Base-by-base conservation (phyloP, 2,797 vertebrate genomes). In the Tenualosa ilisha region DNA sequence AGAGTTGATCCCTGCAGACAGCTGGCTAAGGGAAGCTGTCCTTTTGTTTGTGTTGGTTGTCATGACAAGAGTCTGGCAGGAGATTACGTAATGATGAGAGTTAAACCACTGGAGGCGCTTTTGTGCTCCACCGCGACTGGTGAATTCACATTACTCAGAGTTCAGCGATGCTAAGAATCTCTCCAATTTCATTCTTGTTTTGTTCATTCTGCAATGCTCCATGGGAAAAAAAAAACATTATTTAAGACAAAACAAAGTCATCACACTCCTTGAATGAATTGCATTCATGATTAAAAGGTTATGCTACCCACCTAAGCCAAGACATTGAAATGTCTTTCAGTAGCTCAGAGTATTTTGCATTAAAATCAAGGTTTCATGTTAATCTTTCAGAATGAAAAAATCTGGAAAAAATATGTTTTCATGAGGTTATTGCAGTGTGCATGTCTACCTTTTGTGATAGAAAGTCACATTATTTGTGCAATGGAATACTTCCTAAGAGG, bases 11-110 rank as follows among this genome's bases (percentile, higher is more conserved):
- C 37, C 89, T 84, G 86, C 87, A 85, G 86, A 86, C 75, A 53
- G 82, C 81, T 81, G n/a, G 75, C 65, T 61, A n/a, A n/a, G n/a
- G 59, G 65, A 15, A 79, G 72, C 72, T 15, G 0, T 81, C 87
- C 83, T 86, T 82, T 86, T 93, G 93, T 94, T 93, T 91, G 90
- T 81, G 59, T 40, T 20, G 81, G 93, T 95, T 93, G 85, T 93
- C 89, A 91, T 90, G 90, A 93, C 85, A 90, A 94, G 26, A 0
- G 65, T 82, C 81, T 63, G 75, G 56, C 49, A 51, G 51, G 11
- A 53, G 79, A 86, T 24, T 8, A 68, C 79, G 37, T 82, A 40
- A 79, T 20, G 68, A 61, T 87, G 85, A 87, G 86, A 83, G 84
- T 79, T 46, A 20, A 43, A 79, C 68, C 68, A 72, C 68, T 4